Base-by-base conservation (phyloP, 2,888 invertebrate species). In the Hofmannophila pseudospretella region DNA sequence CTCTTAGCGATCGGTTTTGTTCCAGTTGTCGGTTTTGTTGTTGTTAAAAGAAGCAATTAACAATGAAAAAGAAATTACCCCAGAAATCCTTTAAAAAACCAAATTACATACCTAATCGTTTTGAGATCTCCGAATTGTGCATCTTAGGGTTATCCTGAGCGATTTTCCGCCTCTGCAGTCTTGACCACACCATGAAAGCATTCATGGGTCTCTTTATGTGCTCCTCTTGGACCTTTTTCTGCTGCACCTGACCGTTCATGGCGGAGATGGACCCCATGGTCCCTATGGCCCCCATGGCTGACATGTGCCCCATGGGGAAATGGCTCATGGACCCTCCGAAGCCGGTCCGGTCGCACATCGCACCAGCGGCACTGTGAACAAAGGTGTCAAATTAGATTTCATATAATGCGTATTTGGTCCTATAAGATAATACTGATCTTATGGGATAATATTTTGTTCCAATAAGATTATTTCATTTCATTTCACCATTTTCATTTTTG, bases 161-260 rank as follows among this genome's bases (percentile, higher is more conserved):
- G 59, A 98, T 98, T 86, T 97, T 97, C 61, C 97, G 88, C 53
- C 98, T 85, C 74, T 97, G 97, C 36, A 96, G 88, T 42, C 98
- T 84, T 7, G 97, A 97, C 97, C 98, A 98, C 32, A 98, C 98
- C 98, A 98, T 98, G 82, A 98, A 98, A 1, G 98, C 98, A 79
- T 98, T 98, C 98, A 98, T 98, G 22, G 98, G 98, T 49, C 98
- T 88, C 76, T 98, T 98, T 58, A 98, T 97, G 81, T 97, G 96
- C 60, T 95, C 95, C 58, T 93, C 93, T 48, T 91, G 94, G 38
- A 90, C 88, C 62, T 87, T 87, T 67, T 88, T 88, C 57, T 80
- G 80, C 43, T 84, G 85, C 25, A 66, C 68, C 50, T 88, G 85
- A 7, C 88, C 88, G 45, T 88, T 90, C 77, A 91, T 89, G 54